These are phyloP conservation scores for Artibeus jamaicensis DNA, from an alignment of 2,797 vertebrate genomes.

Conservation along the genomic window DNA sequence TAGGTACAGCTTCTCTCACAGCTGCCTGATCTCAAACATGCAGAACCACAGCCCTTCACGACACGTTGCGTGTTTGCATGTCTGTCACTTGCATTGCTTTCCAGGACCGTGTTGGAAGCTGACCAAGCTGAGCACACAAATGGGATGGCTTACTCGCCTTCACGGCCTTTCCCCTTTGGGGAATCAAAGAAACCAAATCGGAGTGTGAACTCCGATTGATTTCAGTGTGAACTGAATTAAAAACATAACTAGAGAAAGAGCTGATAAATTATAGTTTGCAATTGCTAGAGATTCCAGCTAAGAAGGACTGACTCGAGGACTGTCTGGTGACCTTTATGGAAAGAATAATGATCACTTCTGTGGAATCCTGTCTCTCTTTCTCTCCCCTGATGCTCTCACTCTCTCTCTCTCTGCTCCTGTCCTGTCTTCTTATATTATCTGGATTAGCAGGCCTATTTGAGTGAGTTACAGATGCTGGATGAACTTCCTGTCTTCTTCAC, in stretches of 20 bases:
- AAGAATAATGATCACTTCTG: neutral
- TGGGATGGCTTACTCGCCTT: too few relatives aligned
- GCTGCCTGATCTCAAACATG: neutral
- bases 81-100: neutral
- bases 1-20: neutral
- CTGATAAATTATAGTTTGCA: neutral
- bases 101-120: neutral
- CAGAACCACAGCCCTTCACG: neutral
- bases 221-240: neutral
- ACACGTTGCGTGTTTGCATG: accelerated
- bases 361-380: neutral
- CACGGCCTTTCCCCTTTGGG: neutral
- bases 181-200: neutral
- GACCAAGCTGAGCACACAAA: neutral
- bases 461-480: neutral
- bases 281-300: neutral
- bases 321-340: neutral
- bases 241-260: neutral
- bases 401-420: too few relatives aligned
- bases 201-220: too few relatives aligned
- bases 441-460: neutral
- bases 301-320: neutral
- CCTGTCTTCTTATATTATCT: neutral
- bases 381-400: accelerated
- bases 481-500: constrained; percentile 17